Base-by-base conservation (phyloP, 2,797 vertebrate species). In the Acrossocheilus wenchowensis region DNA sequence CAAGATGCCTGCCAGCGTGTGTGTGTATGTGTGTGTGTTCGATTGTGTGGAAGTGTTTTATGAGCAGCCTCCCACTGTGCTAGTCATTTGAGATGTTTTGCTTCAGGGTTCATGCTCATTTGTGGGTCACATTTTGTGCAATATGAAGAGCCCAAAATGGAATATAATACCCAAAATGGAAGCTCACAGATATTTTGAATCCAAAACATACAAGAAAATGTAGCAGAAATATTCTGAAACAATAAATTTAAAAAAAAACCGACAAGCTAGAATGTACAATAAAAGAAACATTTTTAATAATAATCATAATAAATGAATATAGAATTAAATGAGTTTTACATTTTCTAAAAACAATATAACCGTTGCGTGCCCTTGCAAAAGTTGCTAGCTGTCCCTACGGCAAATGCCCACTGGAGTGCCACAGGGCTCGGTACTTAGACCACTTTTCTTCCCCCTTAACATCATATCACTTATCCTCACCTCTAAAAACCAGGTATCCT, bases 1-100 rank as follows among this genome's bases (percentile, higher is more conserved):
- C 77, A 50, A 87, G 81, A 89, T 81, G 81, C 84, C 84, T 85
- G 84, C 77, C 84, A 85, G 84, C 83, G 26, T 82, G 82, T 82
- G 79, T 48, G 77, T 73, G 52, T 85, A 8, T 86, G 78, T 82
- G 39, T 48, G 77, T 79, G 73, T 73, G 85, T 85, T 73, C 83
- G 50, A 64, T 82, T 80, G 60, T 75, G 73, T 83, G 39, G 43
- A 87, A 82, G 91, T 91, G 91, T 87, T 92, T 91, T 90, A 93
- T 94, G 91, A 91, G 89, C 91, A 92, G 94, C 90, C 91, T 91
- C 91, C 90, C 88, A 86, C 74, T 64, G 83, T 64, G 88, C 54
- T 75, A 11, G 71, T 87, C 86, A 84, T 66, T 87, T 73, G 80
- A 82, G 72, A 85, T 88, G 83, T 77, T 69, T 78, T 87, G 80